Evolutionary conservation across 2,113 vertebrate species (phyloP).

Genomic region (Canis aureus): DNA sequence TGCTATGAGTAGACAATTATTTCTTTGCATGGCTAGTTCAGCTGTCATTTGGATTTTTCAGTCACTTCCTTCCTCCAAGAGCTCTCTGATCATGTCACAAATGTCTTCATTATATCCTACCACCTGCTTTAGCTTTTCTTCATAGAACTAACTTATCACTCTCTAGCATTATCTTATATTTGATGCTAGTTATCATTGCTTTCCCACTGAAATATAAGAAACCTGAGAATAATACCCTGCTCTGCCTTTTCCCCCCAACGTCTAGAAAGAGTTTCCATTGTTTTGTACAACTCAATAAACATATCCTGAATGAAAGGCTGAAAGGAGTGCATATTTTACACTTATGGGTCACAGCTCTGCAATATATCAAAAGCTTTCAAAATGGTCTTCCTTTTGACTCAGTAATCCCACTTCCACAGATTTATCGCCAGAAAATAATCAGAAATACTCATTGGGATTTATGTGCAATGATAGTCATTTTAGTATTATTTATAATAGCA

Average conservation of each 20-base stretch:
- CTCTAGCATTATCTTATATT: not conserved
- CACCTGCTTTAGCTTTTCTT: not conserved
- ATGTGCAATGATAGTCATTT: not conserved
- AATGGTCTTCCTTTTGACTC: not conserved
- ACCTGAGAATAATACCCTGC: not conserved
- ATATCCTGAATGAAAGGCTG: not conserved
- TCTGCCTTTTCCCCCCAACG: not conserved
- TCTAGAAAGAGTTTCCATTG: not conserved
- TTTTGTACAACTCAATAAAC: not conserved
- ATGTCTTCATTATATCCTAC: not conserved
- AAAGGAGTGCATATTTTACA: not conserved
- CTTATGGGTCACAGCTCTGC: not conserved
- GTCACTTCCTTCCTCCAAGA: not conserved
- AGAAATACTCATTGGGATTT: conserved; percentile 39
- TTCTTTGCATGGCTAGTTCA: not conserved
- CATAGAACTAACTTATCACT: not conserved
- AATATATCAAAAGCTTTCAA: conserved; percentile 10
- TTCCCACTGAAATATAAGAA: not conserved
- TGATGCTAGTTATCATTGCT: not conserved
- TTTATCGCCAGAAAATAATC: conserved; percentile 40
- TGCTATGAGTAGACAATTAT: not conserved
- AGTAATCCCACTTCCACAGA: not conserved
- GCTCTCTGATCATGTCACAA: not conserved
- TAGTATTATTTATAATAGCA: not conserved
- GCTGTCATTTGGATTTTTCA: not conserved